Evolutionary conservation across 2,797 vertebrate genomes (phyloP), one percentile per base, ranked within the genome.

Genomic region (Huso huso): DNA sequence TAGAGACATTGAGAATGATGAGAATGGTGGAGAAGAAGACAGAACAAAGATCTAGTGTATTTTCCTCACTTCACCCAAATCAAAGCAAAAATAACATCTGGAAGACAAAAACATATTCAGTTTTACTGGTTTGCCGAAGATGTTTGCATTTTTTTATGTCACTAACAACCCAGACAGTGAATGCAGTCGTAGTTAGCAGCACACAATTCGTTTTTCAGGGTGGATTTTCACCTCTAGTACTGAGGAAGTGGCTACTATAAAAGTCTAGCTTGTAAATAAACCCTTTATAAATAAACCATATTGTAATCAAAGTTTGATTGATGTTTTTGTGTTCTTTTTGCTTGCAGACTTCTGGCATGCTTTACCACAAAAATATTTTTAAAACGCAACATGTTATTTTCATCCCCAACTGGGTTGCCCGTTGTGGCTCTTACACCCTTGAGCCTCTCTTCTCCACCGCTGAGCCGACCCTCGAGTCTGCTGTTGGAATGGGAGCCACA

Each of bases 401-500:
- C 67, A 71, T 97, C 50, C 96, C 96, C 0, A 66, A 10, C 49
- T 93, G 93, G 88, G 50, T 93, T 72, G 92, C 93, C 66, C 78
- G 71, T 57, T 70, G 92, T 64, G 91, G 89, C 72, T 91, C 87
- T 11, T 88, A 78, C 73, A 81, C 87, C 37, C 81, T 96, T 65
- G 94, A 95, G 74, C 96, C 96, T 3, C 50, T 96, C 76, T 93
- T 98, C 79, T 90, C 91, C 6, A 94, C 93, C 60, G 82, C 87
- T 15, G 92, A 94, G 55, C 94, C 94, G 23, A 78, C 73, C 2
- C 82, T 67, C 2, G 96, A 99, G 78, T 83, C 89, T 1, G 89
- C 88, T 51, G 70, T 97, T 60, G 96, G 96, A 59, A 98, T 98
- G 95, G 96, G 96, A 8, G 96, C 96, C 73, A 99, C 96, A 0